A percentile compares a stretch with the other conserved stretches of the same genome.
Evolutionary conservation across 92 coral and sea anemone genomes (phyloP).

Genomic region (Zoanthus solanderi): DNA sequence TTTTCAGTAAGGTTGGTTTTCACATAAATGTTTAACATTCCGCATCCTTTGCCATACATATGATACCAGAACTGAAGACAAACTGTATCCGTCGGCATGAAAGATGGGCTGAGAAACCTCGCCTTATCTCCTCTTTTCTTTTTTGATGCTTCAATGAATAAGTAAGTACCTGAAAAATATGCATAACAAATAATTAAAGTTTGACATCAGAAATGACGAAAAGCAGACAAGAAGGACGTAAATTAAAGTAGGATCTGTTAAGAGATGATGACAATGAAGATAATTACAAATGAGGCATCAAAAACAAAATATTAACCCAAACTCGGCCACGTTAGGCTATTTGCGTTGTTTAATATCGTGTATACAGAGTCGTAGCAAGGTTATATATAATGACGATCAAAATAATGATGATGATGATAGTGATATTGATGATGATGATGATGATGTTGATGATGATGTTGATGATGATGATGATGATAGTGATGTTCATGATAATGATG

Average conservation of each 20-base stretch:
- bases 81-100: slow-evolving; percentile 28
- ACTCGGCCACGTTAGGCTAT: no score
- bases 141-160: slow-evolving; percentile 28
- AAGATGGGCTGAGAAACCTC: background rate
- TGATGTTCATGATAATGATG: no score
- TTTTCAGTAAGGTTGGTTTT: slow-evolving; percentile 48
- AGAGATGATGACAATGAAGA: no score
- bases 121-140: slow-evolving; percentile 15
- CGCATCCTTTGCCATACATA: slow-evolving; percentile 41
- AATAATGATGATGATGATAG: background rate
- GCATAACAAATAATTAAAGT: background rate
- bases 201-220: background rate
- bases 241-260: no score
- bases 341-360: no score
- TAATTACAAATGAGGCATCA: no score
- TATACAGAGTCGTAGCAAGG: no score
- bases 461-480: no score
- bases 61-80: slow-evolving; percentile 72
- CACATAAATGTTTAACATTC: slow-evolving; percentile 29
- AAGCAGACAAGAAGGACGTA: background rate
- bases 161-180: background rate
- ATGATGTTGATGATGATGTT: no score
- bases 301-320: no score
- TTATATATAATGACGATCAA: no score
- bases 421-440: no score